Evolutionary conservation across 2,797 vertebrate species (phyloP), one percentile per base, ranked within the genome.

Genomic region (Fundulus diaphanus): DNA sequence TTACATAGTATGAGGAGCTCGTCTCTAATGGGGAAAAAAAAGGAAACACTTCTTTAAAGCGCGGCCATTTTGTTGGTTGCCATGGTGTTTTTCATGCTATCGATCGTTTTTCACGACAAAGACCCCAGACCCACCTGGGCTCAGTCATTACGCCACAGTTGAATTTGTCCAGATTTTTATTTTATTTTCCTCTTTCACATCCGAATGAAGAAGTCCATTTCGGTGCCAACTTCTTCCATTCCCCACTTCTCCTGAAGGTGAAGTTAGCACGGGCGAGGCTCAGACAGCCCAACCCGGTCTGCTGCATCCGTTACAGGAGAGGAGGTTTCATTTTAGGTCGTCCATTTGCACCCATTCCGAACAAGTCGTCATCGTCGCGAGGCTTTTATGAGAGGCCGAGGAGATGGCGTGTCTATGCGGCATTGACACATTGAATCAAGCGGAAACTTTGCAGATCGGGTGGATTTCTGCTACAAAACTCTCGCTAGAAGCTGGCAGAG

Each of bases 161-260:
- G 35, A 77, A 68, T 46, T 61, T 67, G 72, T 89, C 54, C 70
- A 77, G 46, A 16, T n/a, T 57, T n/a, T n/a, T n/a, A n/a, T n/a
- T n/a, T n/a, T n/a, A n/a, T 69, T 75, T 37, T 42, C 70, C 80
- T 68, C 68, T 63, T 81, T 89, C 80, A 89, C 93, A 91, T 67
- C 81, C 87, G 22, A 85, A 84, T 88, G 86, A 94, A 94, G 92
- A 90, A 90, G 92, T 90, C 46, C 80, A 91, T 88, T 91, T 93
- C 74, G 86, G 94, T 97, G 96, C 96, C 96, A 97, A 90, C 88
- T 86, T 92, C 88, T 92, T 94, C 93, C 90, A 88, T 89, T 91
- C 8, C 56, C 89, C 91, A 85, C 86, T 85, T 63, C 90, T 91
- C 86, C 87, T 85, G 80, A 89, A 91, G 76, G 88, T 94, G 90